Base-by-base conservation (phyloP, 1,140 invertebrate species). In the Drosophila tristis region DNA sequence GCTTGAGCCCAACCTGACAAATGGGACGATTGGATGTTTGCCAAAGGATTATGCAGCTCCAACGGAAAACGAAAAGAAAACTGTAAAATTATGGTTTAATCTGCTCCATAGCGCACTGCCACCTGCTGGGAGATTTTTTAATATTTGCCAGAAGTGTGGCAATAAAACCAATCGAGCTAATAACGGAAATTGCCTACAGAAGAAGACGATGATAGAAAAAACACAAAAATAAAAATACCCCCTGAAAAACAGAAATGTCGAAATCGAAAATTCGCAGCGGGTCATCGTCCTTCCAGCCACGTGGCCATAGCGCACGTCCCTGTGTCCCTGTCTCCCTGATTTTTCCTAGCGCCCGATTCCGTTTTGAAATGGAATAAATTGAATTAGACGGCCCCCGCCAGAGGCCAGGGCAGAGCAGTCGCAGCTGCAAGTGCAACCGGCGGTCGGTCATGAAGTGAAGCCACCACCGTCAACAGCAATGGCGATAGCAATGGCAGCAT, bases 101-200 rank as follows among this genome's bases (percentile, higher is more conserved):
- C 23, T n/a, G n/a, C 50, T 15, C 5, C 50, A 20, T 20, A 20
- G 20, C 20, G 20, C 50, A 25, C 9, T 13, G 31, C 59, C 58
- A 68, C 65, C 65, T 68, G 65, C 65, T 61, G 64, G 48, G 49
- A 15, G 58, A 62, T 63, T 74, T 74, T 16, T 74, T 74, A 74
- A 74, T 73, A 74, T 61, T 66, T 54, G 44, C 57, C 63, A 44
- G 35, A 73, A 78, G 67, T 78, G 76, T 56, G 66, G 63, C 79
- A 65, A 87, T 78, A 86, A 87, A 87, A 81, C 71, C 78, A 87
- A 86, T 87, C 81, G 82, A 87, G 81, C 81, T 87, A 86, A 86
- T 86, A 86, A 78, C 65, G 74, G 70, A 87, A 87, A 84, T 84
- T 85, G 76, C 80, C 74, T 57, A 60, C 64, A 64, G 58, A 76